phyloP scores from a whole-genome alignment of 2,888 invertebrate genomes.

The Bembecia ichneumoniformis region DNA sequence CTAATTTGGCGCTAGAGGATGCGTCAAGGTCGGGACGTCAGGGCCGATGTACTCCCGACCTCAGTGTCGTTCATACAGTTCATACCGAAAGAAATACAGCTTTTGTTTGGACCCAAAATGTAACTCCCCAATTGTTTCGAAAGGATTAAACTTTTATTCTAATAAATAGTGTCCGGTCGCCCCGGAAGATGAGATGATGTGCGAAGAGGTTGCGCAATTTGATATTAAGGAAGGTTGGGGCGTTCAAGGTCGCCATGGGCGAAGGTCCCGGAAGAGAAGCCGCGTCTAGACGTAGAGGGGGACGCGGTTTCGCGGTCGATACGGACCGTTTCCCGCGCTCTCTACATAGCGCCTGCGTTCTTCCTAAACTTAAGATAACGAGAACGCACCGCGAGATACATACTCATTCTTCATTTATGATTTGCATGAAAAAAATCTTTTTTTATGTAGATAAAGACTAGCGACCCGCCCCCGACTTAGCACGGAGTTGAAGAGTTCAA shows the following conservation, averaged over 20 bases:
- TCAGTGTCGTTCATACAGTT: constrained; percentile 19
- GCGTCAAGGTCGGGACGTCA: constrained; percentile 54
- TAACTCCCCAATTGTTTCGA: neutral
- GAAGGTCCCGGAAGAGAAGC: constrained; percentile 67
- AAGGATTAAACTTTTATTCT: constrained; percentile 8
- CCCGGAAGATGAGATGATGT: constrained; percentile 27
- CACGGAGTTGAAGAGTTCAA: no score
- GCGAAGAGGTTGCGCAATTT: constrained; percentile 45
- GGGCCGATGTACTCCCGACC: constrained; percentile 50
- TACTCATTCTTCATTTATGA: no score
- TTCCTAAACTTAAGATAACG: constrained; percentile 40
- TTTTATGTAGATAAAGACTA: no score
- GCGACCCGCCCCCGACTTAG: no score
- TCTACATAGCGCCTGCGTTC: constrained; percentile 57
- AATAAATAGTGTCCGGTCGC: constrained; percentile 38
- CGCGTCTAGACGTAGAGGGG: constrained; percentile 65
- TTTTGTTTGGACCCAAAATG: neutral
- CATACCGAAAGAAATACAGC: no score
- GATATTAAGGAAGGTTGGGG: constrained; percentile 66
- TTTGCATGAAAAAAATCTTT: no score
- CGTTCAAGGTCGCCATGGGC: constrained; percentile 67
- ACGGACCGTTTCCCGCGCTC: constrained; percentile 70
- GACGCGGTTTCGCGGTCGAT: constrained; percentile 57
- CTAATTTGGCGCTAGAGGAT: constrained; percentile 40
- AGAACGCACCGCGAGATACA: neutral